Evolutionary conservation across 2,797 vertebrate species (phyloP).

Genomic region (Anas capensis): DNA sequence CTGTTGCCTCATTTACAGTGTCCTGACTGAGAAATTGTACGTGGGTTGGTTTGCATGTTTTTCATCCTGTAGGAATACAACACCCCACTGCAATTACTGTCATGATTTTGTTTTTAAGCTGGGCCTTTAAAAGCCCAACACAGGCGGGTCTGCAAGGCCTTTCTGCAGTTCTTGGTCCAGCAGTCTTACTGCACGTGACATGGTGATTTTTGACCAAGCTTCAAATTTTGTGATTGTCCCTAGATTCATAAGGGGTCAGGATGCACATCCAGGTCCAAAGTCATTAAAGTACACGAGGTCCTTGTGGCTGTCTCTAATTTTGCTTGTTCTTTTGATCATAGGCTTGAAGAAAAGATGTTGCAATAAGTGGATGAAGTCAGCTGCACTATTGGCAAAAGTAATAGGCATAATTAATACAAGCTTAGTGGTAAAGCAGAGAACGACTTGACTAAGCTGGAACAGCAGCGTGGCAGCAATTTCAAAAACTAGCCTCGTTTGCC

Average conservation of each 20-base stretch:
- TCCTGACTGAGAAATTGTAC: background rate
- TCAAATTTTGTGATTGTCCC: background rate
- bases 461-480: background rate
- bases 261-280: background rate
- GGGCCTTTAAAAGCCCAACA: background rate
- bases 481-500: fast-evolving
- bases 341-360: background rate
- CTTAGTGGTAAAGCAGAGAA: background rate
- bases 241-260: background rate
- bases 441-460: background rate
- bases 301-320: background rate
- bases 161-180: background rate
- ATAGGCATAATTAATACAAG: background rate
- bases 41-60: background rate
- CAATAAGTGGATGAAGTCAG: background rate
- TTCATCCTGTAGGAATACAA: background rate
- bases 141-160: background rate
- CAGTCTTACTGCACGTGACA: background rate
- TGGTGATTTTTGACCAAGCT: background rate
- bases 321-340: background rate
- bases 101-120: background rate
- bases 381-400: background rate
- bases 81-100: background rate
- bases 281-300: background rate
- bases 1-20: background rate